A percentile compares a stretch with the other conserved stretches of the same genome.
Conservation (phyloP, 2,113 vertebrate genomes). For the Ondatra zibethicus region DNA sequence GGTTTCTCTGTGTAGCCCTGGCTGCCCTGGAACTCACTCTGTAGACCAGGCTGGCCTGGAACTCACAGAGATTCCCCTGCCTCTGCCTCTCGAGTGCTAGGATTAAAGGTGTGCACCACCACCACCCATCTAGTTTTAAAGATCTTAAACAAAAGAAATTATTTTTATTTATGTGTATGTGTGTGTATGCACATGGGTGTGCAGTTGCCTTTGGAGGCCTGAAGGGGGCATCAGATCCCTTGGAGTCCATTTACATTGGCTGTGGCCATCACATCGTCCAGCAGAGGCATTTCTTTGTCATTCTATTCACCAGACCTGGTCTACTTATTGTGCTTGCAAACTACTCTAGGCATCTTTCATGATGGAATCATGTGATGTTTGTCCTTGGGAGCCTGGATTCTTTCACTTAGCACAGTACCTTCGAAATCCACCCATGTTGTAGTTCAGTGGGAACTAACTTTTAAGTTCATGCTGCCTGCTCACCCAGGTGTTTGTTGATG, state of each 20-base stretch:
- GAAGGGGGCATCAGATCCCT: background rate
- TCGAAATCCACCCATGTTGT: background rate
- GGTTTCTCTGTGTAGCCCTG: background rate
- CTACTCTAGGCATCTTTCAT: background rate
- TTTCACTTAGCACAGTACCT: background rate
- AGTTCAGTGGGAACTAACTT: background rate
- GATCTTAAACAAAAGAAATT: background rate
- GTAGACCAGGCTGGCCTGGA: background rate
- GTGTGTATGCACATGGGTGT: background rate
- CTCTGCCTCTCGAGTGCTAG: background rate
- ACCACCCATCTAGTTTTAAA: background rate
- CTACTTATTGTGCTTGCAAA: background rate
- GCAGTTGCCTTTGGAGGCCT: background rate
- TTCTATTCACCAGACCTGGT: background rate
- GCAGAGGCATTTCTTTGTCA: background rate
- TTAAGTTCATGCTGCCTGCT: background rate
- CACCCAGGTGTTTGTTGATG: background rate
- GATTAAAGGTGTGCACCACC: background rate
- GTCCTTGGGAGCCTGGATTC: background rate
- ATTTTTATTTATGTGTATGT: background rate
- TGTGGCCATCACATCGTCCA: rapidly evolving
- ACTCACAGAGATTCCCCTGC: background rate
- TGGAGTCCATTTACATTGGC: background rate
- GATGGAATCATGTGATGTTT: no score
- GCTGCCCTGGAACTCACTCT: background rate